Evolutionary conservation across 2,888 invertebrate species (phyloP).

Genomic region (Alloplasta piceator): DNA sequence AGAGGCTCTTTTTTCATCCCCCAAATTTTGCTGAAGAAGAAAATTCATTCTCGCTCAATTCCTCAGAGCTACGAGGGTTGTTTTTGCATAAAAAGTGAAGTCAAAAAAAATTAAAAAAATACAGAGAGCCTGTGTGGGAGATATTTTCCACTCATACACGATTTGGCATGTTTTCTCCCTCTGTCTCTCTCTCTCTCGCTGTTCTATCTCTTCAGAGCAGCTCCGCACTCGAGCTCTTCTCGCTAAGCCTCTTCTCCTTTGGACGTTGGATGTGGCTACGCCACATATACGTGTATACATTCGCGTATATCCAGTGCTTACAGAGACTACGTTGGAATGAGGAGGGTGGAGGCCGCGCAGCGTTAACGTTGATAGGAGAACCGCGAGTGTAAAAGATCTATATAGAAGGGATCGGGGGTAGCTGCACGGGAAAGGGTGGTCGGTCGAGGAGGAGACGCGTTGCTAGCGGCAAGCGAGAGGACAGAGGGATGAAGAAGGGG

Average conservation of each 20-base stretch:
- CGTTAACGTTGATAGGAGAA: conserved; percentile 44
- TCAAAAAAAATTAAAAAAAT: conserved; percentile 4
- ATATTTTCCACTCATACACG: not conserved
- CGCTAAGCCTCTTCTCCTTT: conserved; percentile 77
- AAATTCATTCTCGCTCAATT: too few species aligned
- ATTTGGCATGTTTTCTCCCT: conserved; percentile 10
- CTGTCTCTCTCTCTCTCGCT: not conserved
- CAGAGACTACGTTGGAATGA: conserved; percentile 13
- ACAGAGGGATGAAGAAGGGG: conserved; percentile 2
- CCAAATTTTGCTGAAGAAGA: too few species aligned
- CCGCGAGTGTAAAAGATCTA: conserved; percentile 38
- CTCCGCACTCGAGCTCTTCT: conserved; percentile 77
- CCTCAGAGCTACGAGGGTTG: too few species aligned
- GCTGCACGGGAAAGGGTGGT: too few species aligned
- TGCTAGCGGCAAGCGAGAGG: conserved; percentile 1
- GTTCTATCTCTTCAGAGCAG: conserved; percentile 21
- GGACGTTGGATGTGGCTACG: conserved; percentile 67
- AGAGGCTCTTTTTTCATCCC: too few species aligned
- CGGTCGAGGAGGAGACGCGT: too few species aligned
- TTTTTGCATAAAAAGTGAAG: too few species aligned
- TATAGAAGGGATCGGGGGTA: not conserved
- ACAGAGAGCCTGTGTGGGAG: not conserved
- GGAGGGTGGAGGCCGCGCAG: conserved; percentile 18
- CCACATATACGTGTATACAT: conserved; percentile 24
- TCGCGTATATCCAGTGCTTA: not conserved